These are phyloP conservation scores for Emydoidea blandingii DNA, from an alignment of 2,797 vertebrate species.

Conservation along the genomic window DNA sequence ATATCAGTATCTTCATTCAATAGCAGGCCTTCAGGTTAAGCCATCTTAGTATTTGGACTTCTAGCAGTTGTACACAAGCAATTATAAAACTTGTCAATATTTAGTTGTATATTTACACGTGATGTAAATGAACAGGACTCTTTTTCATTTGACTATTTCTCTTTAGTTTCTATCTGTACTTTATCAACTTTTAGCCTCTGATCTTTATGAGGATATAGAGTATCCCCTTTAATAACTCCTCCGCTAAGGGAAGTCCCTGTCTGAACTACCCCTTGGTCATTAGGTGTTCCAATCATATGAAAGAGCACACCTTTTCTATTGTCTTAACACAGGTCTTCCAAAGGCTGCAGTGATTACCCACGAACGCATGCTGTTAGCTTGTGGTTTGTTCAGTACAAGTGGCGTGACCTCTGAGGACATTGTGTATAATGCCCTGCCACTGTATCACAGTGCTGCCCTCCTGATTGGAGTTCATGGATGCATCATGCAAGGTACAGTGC, in stretches of 20 bases:
- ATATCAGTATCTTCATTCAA: not conserved
- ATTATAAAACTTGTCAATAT: not conserved
- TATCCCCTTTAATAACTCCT: not conserved
- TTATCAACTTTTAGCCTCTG: not conserved
- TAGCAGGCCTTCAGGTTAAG: not conserved
- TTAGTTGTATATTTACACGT: not conserved
- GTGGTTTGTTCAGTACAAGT: conserved; percentile 65
- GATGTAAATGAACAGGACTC: not conserved
- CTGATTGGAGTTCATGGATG: conserved; percentile 86
- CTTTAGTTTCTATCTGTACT: not conserved
- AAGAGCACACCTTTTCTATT: not conserved
- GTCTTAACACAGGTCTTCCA: conserved; percentile 86
- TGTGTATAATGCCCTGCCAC: conserved; percentile 86
- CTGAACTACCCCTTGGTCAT: not conserved
- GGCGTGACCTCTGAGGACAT: conserved; percentile 79
- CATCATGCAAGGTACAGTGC: conserved; percentile 81
- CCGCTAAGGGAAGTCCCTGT: not conserved
- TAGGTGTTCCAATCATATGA: not conserved
- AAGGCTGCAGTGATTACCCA: conserved; percentile 90
- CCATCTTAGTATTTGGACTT: not conserved
- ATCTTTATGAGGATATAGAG: not conserved
- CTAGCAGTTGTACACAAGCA: not conserved
- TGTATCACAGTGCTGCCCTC: conserved; percentile 91
- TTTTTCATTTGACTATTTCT: not conserved
- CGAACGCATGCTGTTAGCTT: conserved; percentile 78